Evolutionary conservation across 2,113 vertebrate genomes (phyloP).

Genomic region (Microtus oregoni): DNA sequence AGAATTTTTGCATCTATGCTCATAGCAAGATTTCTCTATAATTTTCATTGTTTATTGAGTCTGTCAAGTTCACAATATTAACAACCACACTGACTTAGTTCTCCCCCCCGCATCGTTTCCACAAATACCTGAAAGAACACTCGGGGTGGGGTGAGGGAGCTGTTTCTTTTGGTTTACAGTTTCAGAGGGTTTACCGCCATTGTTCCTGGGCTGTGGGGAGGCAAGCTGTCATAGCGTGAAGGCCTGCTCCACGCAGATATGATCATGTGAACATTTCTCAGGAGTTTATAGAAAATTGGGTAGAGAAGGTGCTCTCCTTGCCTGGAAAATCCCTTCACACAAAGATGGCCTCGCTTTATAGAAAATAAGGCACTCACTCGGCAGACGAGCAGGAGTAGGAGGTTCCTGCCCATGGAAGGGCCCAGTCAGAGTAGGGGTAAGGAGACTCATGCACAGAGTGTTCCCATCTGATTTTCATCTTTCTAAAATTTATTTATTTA

Average conservation of each 20-base stretch:
- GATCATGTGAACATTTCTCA: neutral
- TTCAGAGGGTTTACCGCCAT: no score
- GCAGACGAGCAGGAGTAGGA: conserved; percentile 41
- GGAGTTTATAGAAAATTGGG: neutral
- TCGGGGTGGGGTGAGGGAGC: fast-evolving
- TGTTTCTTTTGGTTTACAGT: neutral
- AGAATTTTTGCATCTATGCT: neutral
- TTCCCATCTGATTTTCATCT: conserved; percentile 18
- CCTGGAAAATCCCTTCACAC: neutral
- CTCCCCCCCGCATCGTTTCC: neutral
- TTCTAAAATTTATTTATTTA: neutral
- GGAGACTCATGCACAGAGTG: neutral
- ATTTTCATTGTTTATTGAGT: neutral
- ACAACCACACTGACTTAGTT: neutral
- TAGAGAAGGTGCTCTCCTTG: neutral
- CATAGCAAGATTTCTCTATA: neutral
- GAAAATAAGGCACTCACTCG: neutral
- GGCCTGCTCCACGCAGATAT: neutral
- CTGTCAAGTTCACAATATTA: neutral
- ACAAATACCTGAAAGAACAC: neutral
- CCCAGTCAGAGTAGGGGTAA: neutral
- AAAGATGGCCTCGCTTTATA: conserved; percentile 16
- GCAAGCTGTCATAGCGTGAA: neutral
- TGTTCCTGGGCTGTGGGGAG: neutral
- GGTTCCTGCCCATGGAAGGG: neutral